Base-by-base conservation (phyloP, 2,113 vertebrate species). In the Acrocephalus arundinaceus region DNA sequence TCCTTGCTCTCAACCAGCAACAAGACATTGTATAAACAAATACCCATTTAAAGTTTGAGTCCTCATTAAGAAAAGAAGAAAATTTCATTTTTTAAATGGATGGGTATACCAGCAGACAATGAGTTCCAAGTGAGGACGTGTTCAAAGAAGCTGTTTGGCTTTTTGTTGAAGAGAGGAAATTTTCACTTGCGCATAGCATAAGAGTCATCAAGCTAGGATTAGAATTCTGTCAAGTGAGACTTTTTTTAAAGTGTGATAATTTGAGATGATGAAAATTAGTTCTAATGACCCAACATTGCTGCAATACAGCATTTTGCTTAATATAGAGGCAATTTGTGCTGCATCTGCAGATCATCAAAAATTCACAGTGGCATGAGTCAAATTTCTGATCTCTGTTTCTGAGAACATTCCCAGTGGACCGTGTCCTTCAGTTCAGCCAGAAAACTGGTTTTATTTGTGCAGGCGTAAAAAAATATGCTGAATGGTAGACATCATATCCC, bases 231-330 rank as follows among this genome's bases (percentile, higher is more conserved):
- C 79, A 58, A 49, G 52, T 86, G 88, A 90, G 68, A 84, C 58
- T 71, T 94, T 93, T 91, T 92, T 68, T 63, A 41, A 96, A 94
- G 75, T 1, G 2, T 41, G 75, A 74, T 87, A 93, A 95, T 94
- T 90, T 86, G 48, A 87, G 84, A 89, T 92, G 82, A 90, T 87
- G 88, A 84, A 95, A 90, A 94, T 94, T 27, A 75, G 68, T 88
- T 57, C 67, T 77, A 80, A 94, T 67, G 75, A 94, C 82, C 89
- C 75, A 93, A 30, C 45, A 37, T 7, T 80, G 65, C 83, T 92
- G 90, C 79, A 75, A 14, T 27, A 92, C 68, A 91, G 81, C 68
- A 52, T 80, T 93, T 57, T 90, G 83, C 93, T 96, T 91, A 87
- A 96, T 90, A 74, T 43, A 95, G 90, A 89, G 41, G 25, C 67